These are phyloP conservation scores for Hippopotamus amphibius DNA, from an alignment of 2,113 vertebrate genomes.

Conservation along the genomic window DNA sequence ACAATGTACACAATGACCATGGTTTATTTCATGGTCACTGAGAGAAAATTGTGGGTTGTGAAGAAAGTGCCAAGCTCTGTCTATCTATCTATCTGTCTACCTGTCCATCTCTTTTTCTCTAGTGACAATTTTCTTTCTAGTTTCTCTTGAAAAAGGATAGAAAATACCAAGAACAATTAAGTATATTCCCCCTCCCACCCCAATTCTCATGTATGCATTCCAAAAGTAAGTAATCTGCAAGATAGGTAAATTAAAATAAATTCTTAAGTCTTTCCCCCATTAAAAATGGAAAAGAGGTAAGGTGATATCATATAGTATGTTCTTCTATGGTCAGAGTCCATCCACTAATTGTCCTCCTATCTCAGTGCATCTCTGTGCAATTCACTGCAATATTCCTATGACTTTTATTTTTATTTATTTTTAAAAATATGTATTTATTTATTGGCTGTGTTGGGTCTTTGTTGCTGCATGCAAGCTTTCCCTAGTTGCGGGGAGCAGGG, in stretches of 20 bases:
- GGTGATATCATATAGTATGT: rapidly evolving
- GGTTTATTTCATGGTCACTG: background rate
- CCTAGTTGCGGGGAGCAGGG: no score
- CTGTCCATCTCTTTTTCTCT: background rate
- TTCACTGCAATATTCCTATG: background rate
- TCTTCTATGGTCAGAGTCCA: background rate
- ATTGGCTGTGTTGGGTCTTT: no score
- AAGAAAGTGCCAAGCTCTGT: background rate
- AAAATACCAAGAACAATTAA: background rate
- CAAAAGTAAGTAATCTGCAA: background rate
- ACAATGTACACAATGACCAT: background rate
- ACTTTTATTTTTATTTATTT: background rate
- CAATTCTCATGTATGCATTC: background rate
- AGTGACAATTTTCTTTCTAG: background rate
- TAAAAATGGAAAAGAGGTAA: background rate
- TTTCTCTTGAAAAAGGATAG: background rate
- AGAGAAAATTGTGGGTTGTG: background rate
- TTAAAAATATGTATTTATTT: no score
- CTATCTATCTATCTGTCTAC: background rate
- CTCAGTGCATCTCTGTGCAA: background rate
- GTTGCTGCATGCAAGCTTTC: no score
- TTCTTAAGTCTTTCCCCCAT: background rate
- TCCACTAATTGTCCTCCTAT: background rate
- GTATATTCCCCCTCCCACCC: background rate
- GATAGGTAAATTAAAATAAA: background rate